Percentiles rank a stretch among this genome's conserved stretches.
Evolutionary conservation across 2,888 invertebrate species (phyloP).

Genomic region (Agrochola macilenta): DNA sequence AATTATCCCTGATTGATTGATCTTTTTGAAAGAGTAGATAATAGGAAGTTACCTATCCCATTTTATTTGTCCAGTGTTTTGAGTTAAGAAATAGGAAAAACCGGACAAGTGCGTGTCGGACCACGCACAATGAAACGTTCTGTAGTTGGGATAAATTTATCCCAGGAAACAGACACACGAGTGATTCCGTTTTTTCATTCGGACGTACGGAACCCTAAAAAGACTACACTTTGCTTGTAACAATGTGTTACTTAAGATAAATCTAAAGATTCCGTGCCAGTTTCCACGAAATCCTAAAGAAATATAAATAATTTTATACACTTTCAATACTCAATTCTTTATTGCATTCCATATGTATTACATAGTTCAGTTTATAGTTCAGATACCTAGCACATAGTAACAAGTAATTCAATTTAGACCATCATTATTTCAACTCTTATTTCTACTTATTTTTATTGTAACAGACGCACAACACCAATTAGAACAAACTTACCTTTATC

Average conservation of each 20-base stretch:
- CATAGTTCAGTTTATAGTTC: too few relatives aligned
- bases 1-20: too few relatives aligned
- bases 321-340: too few relatives aligned
- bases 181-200: neutral
- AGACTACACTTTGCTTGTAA: neutral
- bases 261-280: constrained; percentile 14
- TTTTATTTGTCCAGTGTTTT: too few relatives aligned
- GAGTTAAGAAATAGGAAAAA: too few relatives aligned
- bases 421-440: neutral
- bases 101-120: too few relatives aligned
- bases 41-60: too few relatives aligned
- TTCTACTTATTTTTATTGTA: neutral
- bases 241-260: constrained; percentile 22
- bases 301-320: neutral
- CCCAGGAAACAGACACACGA: too few relatives aligned
- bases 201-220: neutral
- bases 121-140: too few relatives aligned
- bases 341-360: too few relatives aligned
- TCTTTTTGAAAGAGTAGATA: too few relatives aligned
- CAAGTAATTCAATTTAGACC: neutral
- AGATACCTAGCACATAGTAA: neutral
- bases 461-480: neutral
- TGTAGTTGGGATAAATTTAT: too few relatives aligned
- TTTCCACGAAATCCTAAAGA: neutral
- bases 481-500: neutral